Percentiles rank a stretch among this genome's conserved stretches.
phyloP scores from a whole-genome alignment of 2,113 vertebrate species.

The Octodon degus region DNA sequence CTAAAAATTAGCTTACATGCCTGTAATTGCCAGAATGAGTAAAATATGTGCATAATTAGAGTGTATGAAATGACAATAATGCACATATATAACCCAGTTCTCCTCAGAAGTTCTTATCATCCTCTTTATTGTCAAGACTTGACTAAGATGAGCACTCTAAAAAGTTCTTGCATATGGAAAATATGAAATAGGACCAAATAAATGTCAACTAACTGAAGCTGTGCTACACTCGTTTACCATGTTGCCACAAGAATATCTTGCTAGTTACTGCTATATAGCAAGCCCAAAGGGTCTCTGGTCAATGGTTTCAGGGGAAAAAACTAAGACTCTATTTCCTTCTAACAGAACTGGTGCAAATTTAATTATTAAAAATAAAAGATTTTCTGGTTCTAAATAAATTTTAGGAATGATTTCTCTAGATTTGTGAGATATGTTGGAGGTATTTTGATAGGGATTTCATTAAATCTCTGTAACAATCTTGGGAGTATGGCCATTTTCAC shows the following conservation, averaged over 20 bases:
- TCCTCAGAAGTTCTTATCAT: not conserved
- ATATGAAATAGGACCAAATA: not conserved
- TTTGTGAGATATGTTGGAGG: too few relatives aligned
- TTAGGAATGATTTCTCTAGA: too few relatives aligned
- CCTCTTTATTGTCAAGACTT: not conserved
- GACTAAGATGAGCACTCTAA: not conserved
- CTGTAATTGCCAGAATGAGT: not conserved
- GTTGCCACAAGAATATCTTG: not conserved
- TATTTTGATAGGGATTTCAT: too few relatives aligned
- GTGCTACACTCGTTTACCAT: not conserved
- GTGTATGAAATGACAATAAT: not conserved
- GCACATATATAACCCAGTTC: not conserved
- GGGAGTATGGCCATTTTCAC: too few relatives aligned
- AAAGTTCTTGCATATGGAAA: not conserved
- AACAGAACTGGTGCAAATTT: not conserved
- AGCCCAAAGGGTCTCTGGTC: not conserved
- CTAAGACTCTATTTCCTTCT: not conserved
- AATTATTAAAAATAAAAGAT: not conserved
- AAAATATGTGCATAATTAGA: not conserved
- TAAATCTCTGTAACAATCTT: too few relatives aligned
- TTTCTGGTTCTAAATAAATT: too few relatives aligned
- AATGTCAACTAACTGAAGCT: not conserved
- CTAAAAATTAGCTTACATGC: not conserved
- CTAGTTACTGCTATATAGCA: not conserved
- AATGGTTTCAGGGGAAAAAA: conserved; percentile 37